These are phyloP conservation scores for Carollia perspicillata DNA, from an alignment of 2,113 vertebrate genomes.

Conservation along the genomic window DNA sequence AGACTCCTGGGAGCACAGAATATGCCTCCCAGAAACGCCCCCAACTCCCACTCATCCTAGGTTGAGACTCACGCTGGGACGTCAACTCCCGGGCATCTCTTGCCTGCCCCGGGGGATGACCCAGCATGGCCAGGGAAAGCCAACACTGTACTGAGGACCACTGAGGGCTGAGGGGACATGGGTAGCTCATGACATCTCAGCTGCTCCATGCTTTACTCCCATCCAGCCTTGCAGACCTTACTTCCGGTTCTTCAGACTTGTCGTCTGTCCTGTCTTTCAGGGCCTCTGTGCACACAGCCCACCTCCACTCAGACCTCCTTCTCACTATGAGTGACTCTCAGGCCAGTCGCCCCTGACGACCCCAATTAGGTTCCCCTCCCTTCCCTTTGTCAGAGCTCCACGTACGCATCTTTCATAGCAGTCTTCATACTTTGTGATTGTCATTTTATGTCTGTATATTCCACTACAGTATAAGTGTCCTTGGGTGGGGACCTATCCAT, in stretches of 20 bases:
- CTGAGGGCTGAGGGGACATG: too few species aligned
- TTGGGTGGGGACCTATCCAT: neutral
- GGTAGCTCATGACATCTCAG: too few species aligned
- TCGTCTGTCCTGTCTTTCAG: neutral
- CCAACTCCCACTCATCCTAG: neutral
- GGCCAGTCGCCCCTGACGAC: neutral
- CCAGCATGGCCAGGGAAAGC: neutral
- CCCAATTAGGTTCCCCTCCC: neutral
- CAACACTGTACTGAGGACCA: neutral
- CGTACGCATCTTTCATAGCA: neutral
- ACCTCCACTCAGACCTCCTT: neutral
- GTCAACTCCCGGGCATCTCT: neutral
- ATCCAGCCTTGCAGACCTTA: neutral
- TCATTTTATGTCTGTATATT: neutral
- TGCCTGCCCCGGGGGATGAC: neutral
- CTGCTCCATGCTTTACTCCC: neutral
- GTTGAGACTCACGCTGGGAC: neutral
- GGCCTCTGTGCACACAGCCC: neutral
- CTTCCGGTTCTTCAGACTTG: neutral
- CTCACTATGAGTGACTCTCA: neutral
- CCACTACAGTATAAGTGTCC: neutral
- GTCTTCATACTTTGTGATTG: neutral
- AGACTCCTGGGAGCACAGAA: neutral
- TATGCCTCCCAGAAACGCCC: neutral
- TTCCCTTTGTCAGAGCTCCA: neutral